Conservation (phyloP, 2,113 vertebrate species). For the Suricata suricatta region DNA sequence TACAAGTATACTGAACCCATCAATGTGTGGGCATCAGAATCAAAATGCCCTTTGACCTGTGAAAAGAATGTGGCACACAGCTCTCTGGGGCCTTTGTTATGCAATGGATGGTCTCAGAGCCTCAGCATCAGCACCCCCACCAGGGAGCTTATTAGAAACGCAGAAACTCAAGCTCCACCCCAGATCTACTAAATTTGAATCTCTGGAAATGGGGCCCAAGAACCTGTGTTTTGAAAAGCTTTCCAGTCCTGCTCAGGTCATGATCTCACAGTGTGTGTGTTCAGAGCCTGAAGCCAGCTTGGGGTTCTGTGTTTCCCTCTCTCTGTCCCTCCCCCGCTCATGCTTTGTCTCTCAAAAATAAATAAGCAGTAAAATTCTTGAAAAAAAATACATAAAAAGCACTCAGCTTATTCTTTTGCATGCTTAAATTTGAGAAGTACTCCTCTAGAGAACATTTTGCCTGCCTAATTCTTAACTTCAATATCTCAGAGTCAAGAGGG, state of each 20-base stretch:
- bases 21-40: background rate
- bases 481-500: background rate
- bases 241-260: no score
- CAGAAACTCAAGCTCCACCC: background rate
- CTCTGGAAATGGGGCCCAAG: background rate
- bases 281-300: no score
- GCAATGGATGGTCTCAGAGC: no score
- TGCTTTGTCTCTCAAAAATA: no score
- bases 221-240: background rate
- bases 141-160: background rate
- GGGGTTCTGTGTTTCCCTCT: no score
- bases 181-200: background rate
- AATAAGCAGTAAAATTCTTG: no score
- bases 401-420: background rate
- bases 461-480: background rate
- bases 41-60: background rate
- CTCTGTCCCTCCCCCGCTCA: no score
- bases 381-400: background rate
- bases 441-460: background rate
- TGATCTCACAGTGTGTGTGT: no score
- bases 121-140: background rate
- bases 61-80: background rate
- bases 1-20: background rate
- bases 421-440: background rate
- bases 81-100: background rate